Percentiles rank a stretch among this genome's conserved stretches.
These are phyloP conservation scores for Eclectus roratus DNA, from an alignment of 2,113 vertebrate species.

Conservation along the genomic window DNA sequence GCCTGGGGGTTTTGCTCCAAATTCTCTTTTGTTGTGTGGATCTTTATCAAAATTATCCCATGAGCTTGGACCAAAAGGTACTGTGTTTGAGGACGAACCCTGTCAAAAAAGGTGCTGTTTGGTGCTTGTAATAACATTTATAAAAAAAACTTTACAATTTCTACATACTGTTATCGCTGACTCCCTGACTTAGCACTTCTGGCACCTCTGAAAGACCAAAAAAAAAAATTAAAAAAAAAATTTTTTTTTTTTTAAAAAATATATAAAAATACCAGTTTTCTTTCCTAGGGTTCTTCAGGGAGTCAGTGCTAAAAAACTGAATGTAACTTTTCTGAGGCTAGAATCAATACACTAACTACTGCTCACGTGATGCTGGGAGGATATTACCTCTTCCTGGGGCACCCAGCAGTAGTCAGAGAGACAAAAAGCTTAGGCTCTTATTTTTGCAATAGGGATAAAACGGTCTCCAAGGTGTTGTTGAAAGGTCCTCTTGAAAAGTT, in stretches of 20 bases:
- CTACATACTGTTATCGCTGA: background rate
- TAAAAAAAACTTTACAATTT: background rate
- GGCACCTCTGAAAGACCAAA: background rate
- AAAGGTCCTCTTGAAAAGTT: conserved; percentile 16
- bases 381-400: background rate
- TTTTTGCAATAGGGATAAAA: background rate
- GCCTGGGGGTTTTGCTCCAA: background rate
- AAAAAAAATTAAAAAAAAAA: background rate
- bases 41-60: background rate
- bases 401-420: background rate
- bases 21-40: background rate
- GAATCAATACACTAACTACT: background rate
- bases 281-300: background rate
- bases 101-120: background rate
- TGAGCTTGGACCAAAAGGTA: background rate
- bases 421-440: background rate
- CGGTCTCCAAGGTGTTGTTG: background rate
- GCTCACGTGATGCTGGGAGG: background rate
- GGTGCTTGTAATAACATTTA: background rate
- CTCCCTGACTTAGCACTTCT: background rate
- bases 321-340: background rate
- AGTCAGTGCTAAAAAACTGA: background rate
- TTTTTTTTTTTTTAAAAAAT: no score
- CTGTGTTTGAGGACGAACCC: background rate
- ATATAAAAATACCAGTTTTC: background rate